These are phyloP conservation scores for Ormyrus labotus DNA, from an alignment of 2,888 invertebrate genomes.

Conservation along the genomic window DNA sequence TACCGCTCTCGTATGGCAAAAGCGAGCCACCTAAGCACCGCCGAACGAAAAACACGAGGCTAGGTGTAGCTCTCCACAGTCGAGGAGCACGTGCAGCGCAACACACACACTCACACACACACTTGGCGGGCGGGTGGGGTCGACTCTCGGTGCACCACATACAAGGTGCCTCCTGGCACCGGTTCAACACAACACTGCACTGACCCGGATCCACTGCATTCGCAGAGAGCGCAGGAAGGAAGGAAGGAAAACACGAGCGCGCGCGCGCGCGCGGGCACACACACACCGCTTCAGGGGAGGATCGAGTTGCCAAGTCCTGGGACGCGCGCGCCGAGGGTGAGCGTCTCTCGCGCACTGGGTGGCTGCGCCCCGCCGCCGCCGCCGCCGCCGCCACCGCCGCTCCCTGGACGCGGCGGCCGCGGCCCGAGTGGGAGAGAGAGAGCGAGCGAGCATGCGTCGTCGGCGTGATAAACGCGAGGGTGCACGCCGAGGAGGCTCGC, in stretches of 20 bases:
- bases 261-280: conserved; percentile 21
- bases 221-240: too few species aligned
- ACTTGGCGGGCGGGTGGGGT: too few species aligned
- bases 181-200: too few species aligned
- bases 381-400: conserved; percentile 12
- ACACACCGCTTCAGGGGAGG: not conserved
- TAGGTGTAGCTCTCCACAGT: too few species aligned
- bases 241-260: not conserved
- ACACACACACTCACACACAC: too few species aligned
- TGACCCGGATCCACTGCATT: too few species aligned
- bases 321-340: conserved; percentile 42
- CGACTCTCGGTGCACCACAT: too few species aligned
- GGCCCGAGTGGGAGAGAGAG: not conserved
- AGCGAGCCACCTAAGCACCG: not conserved
- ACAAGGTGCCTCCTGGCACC: too few species aligned
- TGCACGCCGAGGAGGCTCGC: too few species aligned
- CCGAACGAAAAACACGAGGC: too few species aligned
- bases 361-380: conserved; percentile 32
- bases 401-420: not conserved
- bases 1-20: not conserved
- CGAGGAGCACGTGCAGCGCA: too few species aligned
- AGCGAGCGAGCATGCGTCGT: not conserved
- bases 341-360: conserved; percentile 50
- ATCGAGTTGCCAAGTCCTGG: conserved; percentile 1
- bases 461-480: too few species aligned